These are phyloP conservation scores for Stichodactyla helianthus DNA, from an alignment of 64 coral and sea anemone species.

Conservation along the genomic window DNA sequence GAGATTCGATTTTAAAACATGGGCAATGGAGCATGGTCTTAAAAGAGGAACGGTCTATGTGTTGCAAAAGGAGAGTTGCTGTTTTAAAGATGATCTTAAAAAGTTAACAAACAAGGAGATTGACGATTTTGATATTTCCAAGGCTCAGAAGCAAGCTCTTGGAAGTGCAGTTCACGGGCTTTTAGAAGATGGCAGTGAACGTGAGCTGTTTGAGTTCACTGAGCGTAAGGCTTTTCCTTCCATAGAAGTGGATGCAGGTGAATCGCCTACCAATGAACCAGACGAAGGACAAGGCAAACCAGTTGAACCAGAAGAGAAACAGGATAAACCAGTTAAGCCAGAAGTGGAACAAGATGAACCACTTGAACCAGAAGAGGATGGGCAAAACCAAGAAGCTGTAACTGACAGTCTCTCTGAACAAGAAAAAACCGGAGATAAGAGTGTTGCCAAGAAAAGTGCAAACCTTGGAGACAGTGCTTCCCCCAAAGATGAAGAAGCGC, in stretches of 20 bases:
- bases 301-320: not conserved
- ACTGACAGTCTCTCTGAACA: too few species aligned
- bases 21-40: not conserved
- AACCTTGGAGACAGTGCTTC: not conserved
- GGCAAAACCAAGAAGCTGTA: not conserved
- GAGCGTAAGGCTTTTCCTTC: not conserved
- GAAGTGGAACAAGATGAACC: not conserved
- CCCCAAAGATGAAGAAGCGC: not conserved
- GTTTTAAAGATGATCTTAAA: not conserved
- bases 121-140: slow-evolving; percentile 1
- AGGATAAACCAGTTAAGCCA: not conserved
- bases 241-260: not conserved
- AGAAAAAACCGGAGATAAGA: not conserved
- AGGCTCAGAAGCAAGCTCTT: not conserved
- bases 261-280: not conserved
- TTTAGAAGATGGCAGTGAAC: not conserved
- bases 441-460: not conserved
- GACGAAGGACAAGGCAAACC: not conserved
- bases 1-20: slow-evolving; percentile 20
- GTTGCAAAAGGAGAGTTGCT: not conserved
- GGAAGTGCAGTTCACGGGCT: not conserved
- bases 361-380: not conserved
- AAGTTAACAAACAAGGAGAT: not conserved
- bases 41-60: slow-evolving; percentile 21
- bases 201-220: not conserved